Conservation (phyloP, 2,888 invertebrate genomes). For the Euclidia mi region DNA sequence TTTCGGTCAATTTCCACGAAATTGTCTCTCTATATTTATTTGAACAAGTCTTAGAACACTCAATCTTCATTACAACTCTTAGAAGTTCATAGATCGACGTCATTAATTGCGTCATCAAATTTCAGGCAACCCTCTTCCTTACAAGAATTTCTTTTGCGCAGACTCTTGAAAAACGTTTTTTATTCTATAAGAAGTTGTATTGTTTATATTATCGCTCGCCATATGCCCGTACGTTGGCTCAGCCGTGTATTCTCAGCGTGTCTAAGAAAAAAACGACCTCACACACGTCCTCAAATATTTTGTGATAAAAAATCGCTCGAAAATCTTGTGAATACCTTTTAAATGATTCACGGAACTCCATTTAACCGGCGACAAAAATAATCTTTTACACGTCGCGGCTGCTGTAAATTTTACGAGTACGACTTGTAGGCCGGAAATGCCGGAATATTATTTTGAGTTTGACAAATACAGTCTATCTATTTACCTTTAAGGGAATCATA, state of each 20-base stretch:
- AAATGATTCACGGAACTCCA: slow-evolving; percentile 9
- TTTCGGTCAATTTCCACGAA: too few relatives aligned
- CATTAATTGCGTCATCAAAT: neutral
- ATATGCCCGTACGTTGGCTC: slow-evolving; percentile 20
- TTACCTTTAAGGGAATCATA: too few relatives aligned
- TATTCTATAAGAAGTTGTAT: slow-evolving; percentile 22
- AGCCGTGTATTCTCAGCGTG: slow-evolving; percentile 26
- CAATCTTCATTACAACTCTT: too few relatives aligned
- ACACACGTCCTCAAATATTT: slow-evolving; percentile 15
- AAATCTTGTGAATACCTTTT: slow-evolving; percentile 11
- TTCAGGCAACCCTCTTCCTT: neutral
- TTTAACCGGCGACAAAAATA: neutral
- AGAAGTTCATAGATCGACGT: too few relatives aligned
- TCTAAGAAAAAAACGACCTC: slow-evolving; percentile 31
- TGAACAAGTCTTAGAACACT: too few relatives aligned
- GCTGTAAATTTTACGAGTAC: too few relatives aligned
- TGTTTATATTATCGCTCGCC: slow-evolving; percentile 34
- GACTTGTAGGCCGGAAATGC: too few relatives aligned
- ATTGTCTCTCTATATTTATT: too few relatives aligned
- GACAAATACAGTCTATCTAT: too few relatives aligned
- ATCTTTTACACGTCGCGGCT: too few relatives aligned
- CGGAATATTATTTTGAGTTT: too few relatives aligned
- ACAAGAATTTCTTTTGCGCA: neutral
- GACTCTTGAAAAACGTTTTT: slow-evolving; percentile 13
- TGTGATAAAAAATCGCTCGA: slow-evolving; percentile 14